Percentiles rank a stretch among this genome's conserved stretches.
These are phyloP conservation scores for Aporophyla nigra DNA, from an alignment of 2,888 invertebrate genomes.

Conservation along the genomic window DNA sequence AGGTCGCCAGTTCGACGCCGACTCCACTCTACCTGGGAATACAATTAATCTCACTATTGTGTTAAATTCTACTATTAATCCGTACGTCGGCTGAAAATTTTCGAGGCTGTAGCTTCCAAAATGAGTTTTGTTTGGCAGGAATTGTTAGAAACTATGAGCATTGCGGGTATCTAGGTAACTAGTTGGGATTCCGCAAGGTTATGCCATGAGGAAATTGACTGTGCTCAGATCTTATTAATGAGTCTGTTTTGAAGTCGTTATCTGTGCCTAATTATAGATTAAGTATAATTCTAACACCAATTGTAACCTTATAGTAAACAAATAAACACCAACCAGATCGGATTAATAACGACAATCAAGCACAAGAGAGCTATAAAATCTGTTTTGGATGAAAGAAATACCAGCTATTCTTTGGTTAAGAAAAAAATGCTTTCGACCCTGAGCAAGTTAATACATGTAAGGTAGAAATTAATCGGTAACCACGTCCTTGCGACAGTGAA, in stretches of 20 bases:
- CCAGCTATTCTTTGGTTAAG: too few species aligned
- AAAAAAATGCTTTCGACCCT: background rate
- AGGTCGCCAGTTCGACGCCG: conserved; percentile 69
- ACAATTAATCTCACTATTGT: conserved; percentile 68
- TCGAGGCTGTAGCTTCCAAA: conserved; percentile 37
- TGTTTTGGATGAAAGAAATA: background rate
- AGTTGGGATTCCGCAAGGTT: conserved; percentile 30
- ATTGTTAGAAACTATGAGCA: conserved; percentile 52
- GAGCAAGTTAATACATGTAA: background rate
- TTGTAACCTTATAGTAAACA: too few species aligned
- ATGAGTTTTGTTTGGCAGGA: conserved; percentile 53
- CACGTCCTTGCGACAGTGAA: background rate
- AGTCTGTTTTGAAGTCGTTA: background rate
- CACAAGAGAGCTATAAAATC: background rate
- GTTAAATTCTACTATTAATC: conserved; percentile 64
- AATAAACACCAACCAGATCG: too few species aligned
- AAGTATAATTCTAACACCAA: background rate
- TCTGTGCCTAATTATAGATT: background rate
- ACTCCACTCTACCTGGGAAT: conserved; percentile 60
- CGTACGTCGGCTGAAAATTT: conserved; percentile 38
- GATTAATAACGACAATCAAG: background rate
- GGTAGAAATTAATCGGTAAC: background rate
- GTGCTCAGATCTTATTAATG: conserved; percentile 3
- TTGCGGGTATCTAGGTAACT: conserved; percentile 19
- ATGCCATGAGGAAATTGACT: conserved; percentile 20